These are phyloP conservation scores for Lithobates sylvaticus DNA, from an alignment of 2,797 vertebrate genomes.

Conservation along the genomic window DNA sequence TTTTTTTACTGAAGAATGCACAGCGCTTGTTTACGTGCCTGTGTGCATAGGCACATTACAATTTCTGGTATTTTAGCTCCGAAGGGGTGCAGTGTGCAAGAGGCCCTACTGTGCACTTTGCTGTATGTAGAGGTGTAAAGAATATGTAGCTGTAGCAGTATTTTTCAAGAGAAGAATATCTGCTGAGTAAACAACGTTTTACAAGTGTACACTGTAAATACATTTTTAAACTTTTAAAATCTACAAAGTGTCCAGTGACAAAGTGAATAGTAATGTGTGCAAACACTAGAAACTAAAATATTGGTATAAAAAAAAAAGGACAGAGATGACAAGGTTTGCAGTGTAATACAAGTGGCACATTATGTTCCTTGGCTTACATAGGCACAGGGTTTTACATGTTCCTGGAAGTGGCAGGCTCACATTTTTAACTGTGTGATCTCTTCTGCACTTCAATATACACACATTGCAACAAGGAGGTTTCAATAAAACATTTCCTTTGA, in stretches of 20 bases:
- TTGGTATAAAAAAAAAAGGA: slow-evolving; percentile 9
- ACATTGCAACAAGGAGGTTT: neutral
- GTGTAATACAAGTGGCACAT: neutral
- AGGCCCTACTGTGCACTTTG: too few species aligned
- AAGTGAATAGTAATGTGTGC: neutral
- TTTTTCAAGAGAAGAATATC: too few species aligned
- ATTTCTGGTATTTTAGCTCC: too few species aligned
- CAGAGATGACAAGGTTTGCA: neutral
- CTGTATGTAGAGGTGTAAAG: too few species aligned
- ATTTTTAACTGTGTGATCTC: neutral
- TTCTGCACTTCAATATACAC: neutral
- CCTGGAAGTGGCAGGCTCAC: neutral
- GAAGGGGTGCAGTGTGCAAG: too few species aligned
- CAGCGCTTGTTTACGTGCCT: too few species aligned
- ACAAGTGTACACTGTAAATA: neutral
- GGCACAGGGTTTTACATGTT: slow-evolving; percentile 4
- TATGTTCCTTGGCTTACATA: neutral
- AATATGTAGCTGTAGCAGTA: too few species aligned
- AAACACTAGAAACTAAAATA: neutral
- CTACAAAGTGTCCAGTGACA: neutral
- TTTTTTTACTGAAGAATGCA: too few species aligned
- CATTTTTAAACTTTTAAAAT: neutral
- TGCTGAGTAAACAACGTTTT: neutral
- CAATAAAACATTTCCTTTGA: too few species aligned
- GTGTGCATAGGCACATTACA: too few species aligned